Percentiles rank a stretch among this genome's conserved stretches.
These are phyloP conservation scores for Leptodactylus fuscus DNA, from an alignment of 2,113 vertebrate genomes.

Conservation along the genomic window DNA sequence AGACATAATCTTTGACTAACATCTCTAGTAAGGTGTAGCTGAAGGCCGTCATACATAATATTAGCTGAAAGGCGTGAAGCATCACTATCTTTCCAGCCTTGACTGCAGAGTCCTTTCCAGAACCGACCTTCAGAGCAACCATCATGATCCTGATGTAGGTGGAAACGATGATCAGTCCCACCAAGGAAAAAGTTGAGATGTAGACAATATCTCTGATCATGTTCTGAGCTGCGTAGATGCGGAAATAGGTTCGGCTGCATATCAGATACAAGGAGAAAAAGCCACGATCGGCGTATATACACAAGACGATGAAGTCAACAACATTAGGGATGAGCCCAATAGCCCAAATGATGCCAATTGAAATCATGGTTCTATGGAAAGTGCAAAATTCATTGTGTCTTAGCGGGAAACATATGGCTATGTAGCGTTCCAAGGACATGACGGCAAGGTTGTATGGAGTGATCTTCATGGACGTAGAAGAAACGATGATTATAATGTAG, in stretches of 20 bases:
- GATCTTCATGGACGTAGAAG: neutral
- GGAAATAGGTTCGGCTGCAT: conserved; percentile 39
- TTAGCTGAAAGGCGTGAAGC: conserved; percentile 68
- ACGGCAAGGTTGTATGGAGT: conserved; percentile 17
- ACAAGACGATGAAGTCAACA: neutral
- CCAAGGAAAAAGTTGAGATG: conserved; percentile 66
- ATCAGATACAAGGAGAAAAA: neutral
- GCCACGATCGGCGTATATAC: neutral
- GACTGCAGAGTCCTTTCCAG: conserved; percentile 60
- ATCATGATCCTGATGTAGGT: conserved; percentile 66
- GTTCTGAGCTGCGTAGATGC: conserved; percentile 29
- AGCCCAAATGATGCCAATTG: neutral
- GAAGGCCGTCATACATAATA: conserved; percentile 67
- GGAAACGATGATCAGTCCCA: conserved; percentile 62
- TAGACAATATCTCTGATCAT: conserved; percentile 47
- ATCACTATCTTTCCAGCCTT: conserved; percentile 68
- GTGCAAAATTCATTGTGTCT: conserved; percentile 5
- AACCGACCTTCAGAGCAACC: conserved; percentile 64
- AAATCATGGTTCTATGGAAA: neutral
- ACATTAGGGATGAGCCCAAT: neutral
- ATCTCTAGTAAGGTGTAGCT: conserved; percentile 42
- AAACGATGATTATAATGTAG: neutral
- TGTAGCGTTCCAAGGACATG: conserved; percentile 8
- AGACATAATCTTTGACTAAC: neutral
- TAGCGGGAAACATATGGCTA: neutral